Conservation (phyloP, 2,888 invertebrate species). For the Crocallis elinguaria region DNA sequence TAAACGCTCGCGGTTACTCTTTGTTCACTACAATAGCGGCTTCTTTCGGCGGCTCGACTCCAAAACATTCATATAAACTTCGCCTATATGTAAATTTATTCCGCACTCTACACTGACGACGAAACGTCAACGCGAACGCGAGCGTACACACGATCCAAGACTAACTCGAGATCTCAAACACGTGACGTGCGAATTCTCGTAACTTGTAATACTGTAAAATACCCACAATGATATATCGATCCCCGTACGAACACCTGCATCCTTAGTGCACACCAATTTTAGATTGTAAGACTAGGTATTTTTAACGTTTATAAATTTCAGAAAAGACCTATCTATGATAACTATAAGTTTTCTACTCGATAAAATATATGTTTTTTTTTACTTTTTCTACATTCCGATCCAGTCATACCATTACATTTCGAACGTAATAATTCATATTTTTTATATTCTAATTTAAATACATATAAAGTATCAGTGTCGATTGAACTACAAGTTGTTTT, state of each 20-base stretch:
- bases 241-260: slow-evolving; percentile 36
- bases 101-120: slow-evolving; percentile 15
- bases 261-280: slow-evolving; percentile 46
- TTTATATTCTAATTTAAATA: slow-evolving; percentile 40
- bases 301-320: slow-evolving; percentile 83
- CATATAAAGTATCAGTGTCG: slow-evolving; percentile 39
- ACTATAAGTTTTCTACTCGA: slow-evolving; percentile 62
- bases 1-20: slow-evolving; percentile 8
- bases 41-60: neutral
- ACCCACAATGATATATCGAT: slow-evolving; percentile 45
- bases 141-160: slow-evolving; percentile 5
- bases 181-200: slow-evolving; percentile 15
- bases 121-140: slow-evolving; percentile 19
- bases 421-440: slow-evolving; percentile 37
- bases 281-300: slow-evolving; percentile 67
- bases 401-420: slow-evolving; percentile 54
- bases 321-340: slow-evolving; percentile 79
- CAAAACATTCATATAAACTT: slow-evolving; percentile 44
- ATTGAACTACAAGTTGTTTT: slow-evolving; percentile 42
- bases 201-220: slow-evolving; percentile 67
- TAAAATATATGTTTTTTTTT: slow-evolving; percentile 50
- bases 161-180: slow-evolving; percentile 31
- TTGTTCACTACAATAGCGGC: neutral
- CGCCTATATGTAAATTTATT: slow-evolving; percentile 19
- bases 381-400: slow-evolving; percentile 51